Evolutionary conservation across 53 echinoderm and acorn worm genomes (phyloP).

Genomic region (Mesocentrotus franciscanus): DNA sequence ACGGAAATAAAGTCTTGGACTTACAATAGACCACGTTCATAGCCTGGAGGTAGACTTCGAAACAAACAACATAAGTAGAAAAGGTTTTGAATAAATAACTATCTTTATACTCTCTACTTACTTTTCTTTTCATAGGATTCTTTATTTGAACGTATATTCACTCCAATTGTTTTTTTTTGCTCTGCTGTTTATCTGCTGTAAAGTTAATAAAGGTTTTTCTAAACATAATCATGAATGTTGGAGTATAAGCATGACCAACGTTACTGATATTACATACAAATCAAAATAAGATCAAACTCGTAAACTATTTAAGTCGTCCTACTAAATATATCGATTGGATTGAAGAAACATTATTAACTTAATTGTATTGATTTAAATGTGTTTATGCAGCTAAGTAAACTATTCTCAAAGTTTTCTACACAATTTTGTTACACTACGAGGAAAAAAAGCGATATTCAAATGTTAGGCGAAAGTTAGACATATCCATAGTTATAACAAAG

Average conservation of each 20-base stretch:
- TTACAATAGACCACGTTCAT: neutral
- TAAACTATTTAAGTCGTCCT: too few species aligned
- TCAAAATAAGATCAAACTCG: neutral
- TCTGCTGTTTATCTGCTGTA: neutral
- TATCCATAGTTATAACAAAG: too few species aligned
- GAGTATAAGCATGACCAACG: neutral
- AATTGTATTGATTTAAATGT: neutral
- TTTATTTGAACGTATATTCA: neutral
- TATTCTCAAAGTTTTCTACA: neutral
- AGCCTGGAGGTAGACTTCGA: neutral
- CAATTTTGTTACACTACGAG: too few species aligned
- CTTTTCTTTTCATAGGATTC: neutral
- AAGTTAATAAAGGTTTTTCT: neutral
- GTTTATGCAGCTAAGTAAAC: neutral
- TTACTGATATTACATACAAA: neutral
- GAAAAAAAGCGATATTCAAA: too few species aligned
- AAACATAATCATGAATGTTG: neutral
- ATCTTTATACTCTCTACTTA: neutral
- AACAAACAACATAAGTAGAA: slow-evolving; percentile 21
- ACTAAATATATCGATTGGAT: neutral
- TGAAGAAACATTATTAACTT: neutral
- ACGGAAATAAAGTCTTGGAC: slow-evolving; percentile 33
- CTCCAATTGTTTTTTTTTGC: neutral
- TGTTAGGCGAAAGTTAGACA: too few species aligned
- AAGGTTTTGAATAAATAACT: neutral